These are phyloP conservation scores for Parauchenoglanis ngamensis DNA, from an alignment of 2,797 vertebrate genomes.

Conservation along the genomic window DNA sequence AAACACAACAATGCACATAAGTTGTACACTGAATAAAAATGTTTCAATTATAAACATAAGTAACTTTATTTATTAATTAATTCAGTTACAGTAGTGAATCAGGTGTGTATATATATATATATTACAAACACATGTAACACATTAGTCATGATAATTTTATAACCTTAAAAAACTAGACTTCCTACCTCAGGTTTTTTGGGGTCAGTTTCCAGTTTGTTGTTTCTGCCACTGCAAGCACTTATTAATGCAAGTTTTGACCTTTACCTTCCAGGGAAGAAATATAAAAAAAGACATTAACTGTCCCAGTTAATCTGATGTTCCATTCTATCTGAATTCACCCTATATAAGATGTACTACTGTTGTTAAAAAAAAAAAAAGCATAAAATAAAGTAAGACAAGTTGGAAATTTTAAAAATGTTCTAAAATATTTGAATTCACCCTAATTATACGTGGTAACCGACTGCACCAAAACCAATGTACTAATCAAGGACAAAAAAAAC, in stretches of 20 bases:
- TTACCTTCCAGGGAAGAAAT: neutral
- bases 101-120: neutral
- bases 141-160: neutral
- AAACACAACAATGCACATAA: neutral
- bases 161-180: neutral
- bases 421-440: neutral
- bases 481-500: neutral
- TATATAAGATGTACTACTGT: neutral
- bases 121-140: no score
- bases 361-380: neutral
- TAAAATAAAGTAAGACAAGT: neutral
- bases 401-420: neutral
- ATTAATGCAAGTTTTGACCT: neutral
- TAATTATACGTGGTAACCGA: neutral
- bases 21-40: neutral
- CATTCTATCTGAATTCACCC: neutral
- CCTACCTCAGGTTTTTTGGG: neutral
- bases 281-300: neutral
- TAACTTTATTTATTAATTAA: no score
- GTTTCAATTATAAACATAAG: neutral
- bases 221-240: neutral
- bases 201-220: neutral
- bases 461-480: neutral
- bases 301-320: neutral
- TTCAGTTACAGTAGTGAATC: neutral